Evolutionary conservation across 2,888 invertebrate genomes (phyloP), one percentile per base, ranked within the genome.

Genomic region (Horisme vitalbata): DNA sequence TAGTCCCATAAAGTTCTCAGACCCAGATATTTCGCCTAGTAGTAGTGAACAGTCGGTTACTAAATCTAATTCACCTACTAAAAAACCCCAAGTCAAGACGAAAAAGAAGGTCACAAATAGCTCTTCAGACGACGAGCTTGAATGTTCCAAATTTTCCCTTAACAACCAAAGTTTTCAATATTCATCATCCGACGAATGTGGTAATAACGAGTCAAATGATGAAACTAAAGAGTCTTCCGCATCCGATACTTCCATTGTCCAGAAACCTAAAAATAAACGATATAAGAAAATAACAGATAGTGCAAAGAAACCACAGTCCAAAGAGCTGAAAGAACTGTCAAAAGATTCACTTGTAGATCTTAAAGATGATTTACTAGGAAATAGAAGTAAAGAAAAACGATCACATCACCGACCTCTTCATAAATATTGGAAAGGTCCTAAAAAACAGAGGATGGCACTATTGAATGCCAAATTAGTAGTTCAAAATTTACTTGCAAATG

Each of bases 401-500:
- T 15, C 35, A 7, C 44, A 44, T 13, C 39, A 49, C 11, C 39
- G 49, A 23, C 39, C 44, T 1, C 79, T 94, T 23, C 89, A 93
- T 48, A 92, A 93, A 1, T 93, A 94, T 83, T 94, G 94, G 94
- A 91, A 91, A 55, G 95, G 95, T 0, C 95, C 95, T 13, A 96
- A 96, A 78, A 91, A 94, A 30, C 95, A 95, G 71, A 92, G 97
- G 56, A 96, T 96, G 81, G 97, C 97, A 23, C 96, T 97, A 1
- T 80, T 97, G 18, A 97, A 97, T 73, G 97, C 97, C 0, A 79
- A 60, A 96, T 96, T 14, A 97, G 97, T 49, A 88, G 97, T 97
- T 1, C 96, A 97, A 75, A 96, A 96, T 69, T 90, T 97, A 13
- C 97, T 97, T 69, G 97, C 97, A 79, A 97, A 97, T 72, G 97